Evolutionary conservation across 2,888 invertebrate genomes (phyloP), one percentile per base, ranked within the genome.

Genomic region (Ornithoptera alexandrae): DNA sequence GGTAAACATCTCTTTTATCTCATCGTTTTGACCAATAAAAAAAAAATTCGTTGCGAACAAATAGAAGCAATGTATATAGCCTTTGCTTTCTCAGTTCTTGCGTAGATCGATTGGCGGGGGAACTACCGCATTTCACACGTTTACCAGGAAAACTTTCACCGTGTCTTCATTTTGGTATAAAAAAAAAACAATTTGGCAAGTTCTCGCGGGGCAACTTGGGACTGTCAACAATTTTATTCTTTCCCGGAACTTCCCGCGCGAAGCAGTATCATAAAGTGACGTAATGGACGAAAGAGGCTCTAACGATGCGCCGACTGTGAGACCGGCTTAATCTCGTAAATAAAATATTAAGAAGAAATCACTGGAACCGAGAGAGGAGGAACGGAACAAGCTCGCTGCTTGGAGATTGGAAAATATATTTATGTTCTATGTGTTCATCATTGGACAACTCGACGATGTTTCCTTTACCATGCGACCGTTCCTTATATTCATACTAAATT

Each of bases 271-370:
- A 84, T 89, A 89, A 88, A 88, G 80, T 83, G 84, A 79, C 79
- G 83, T 82, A 85, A 88, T 87, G 84, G 84, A 79, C 82, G 83
- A 81, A 82, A 82, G 79, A 79, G 81, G 79, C 82, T 80, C 82
- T 88, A 87, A 87, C 87, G 86, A 86, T 78, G 79, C 79, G 78
- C 78, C 76, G 75, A 75, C 78, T 74, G 77, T 72, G 76, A 81
- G 79, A 79, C 79, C 78, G 81, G 81, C 85, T 86, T 86, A 85
- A 86, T 87, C 82, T 84, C 81, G 81, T 90, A 87, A 90, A 91
- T 90, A 90, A 89, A 88, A 87, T 89, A 91, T 89, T 84, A 87
- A 85, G 84, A 84, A 85, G 87, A 88, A 90, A 90, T 90, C 90
- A 88, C 86, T 82, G 86, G 82, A 80, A 78, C 79, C 75, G 71